A percentile compares a stretch with the other conserved stretches of the same genome.
phyloP scores from a whole-genome alignment of 2,113 vertebrate genomes.

The Passerina amoena region DNA sequence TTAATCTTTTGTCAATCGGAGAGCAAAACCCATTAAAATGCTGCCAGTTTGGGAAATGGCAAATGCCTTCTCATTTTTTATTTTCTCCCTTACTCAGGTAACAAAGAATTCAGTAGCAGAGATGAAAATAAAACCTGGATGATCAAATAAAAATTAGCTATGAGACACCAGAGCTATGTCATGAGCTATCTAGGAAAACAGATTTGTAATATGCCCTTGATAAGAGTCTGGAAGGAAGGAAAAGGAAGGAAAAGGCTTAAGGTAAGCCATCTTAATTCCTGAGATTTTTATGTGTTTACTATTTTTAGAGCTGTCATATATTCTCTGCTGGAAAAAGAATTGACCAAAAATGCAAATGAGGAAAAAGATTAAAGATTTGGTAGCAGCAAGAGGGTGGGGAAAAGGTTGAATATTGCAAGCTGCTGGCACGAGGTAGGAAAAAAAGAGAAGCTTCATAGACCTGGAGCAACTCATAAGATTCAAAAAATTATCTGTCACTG shows the following conservation, averaged over 20 bases:
- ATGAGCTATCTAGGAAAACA: background rate
- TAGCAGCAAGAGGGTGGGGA: background rate
- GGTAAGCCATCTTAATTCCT: background rate
- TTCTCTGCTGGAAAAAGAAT: background rate
- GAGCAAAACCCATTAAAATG: background rate
- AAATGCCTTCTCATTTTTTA: background rate
- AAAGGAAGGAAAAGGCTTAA: background rate
- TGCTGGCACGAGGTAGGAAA: background rate
- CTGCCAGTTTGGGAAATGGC: background rate
- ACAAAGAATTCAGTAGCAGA: background rate
- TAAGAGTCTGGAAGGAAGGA: too few species aligned
- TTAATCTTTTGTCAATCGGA: slow-evolving; percentile 10
- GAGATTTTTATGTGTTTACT: background rate
- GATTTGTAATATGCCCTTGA: background rate
- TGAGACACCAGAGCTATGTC: background rate
- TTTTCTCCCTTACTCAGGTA: background rate
- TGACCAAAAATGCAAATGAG: background rate
- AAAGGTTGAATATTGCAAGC: background rate
- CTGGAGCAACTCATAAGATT: background rate
- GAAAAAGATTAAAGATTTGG: background rate
- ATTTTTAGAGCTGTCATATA: background rate
- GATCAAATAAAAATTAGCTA: background rate
- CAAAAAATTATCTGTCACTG: background rate
- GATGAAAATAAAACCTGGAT: background rate
- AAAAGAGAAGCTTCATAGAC: background rate